These are phyloP conservation scores for Ernsta delagoae DNA, from an alignment of 2,888 invertebrate genomes.

Conservation along the genomic window DNA sequence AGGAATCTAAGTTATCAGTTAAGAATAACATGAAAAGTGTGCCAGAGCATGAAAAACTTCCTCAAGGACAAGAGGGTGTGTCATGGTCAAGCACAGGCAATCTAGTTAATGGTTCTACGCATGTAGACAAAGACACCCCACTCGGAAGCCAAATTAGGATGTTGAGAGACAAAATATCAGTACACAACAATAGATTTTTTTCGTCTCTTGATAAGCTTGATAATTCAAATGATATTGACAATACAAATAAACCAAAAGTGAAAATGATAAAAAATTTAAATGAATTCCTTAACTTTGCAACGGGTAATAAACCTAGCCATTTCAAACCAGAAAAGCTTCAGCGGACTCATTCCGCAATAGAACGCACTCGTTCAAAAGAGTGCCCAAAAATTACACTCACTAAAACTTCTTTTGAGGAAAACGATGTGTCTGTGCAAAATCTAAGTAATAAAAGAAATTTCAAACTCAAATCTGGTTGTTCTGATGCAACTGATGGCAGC, in stretches of 20 bases:
- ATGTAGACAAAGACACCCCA: conserved; percentile 64
- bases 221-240: conserved; percentile 61
- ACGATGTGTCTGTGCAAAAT: conserved; percentile 53
- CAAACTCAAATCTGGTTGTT: conserved; percentile 60
- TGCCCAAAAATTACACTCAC: conserved; percentile 69
- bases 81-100: conserved; percentile 68
- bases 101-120: conserved; percentile 66
- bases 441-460: conserved; percentile 56
- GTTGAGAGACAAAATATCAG: conserved; percentile 72
- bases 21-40: conserved; percentile 70
- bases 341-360: conserved; percentile 68
- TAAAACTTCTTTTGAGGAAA: conserved; percentile 67
- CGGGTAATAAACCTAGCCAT: conserved; percentile 81
- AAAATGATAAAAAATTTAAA: conserved; percentile 91
- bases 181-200: conserved; percentile 80
- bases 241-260: conserved; percentile 66
- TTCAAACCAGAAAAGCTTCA: conserved; percentile 63
- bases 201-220: conserved; percentile 86
- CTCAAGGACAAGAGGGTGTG: conserved; percentile 50
- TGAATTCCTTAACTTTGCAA: conserved; percentile 92
- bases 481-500: conserved; percentile 82
- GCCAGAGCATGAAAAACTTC: conserved; percentile 64
- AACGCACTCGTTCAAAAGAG: conserved; percentile 59
- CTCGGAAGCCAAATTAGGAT: conserved; percentile 74
- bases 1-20: conserved; percentile 55